Percentiles rank a stretch among this genome's conserved stretches.
These are phyloP conservation scores for Hyles euphorbiae DNA, from an alignment of 1,140 invertebrate genomes.

Conservation along the genomic window DNA sequence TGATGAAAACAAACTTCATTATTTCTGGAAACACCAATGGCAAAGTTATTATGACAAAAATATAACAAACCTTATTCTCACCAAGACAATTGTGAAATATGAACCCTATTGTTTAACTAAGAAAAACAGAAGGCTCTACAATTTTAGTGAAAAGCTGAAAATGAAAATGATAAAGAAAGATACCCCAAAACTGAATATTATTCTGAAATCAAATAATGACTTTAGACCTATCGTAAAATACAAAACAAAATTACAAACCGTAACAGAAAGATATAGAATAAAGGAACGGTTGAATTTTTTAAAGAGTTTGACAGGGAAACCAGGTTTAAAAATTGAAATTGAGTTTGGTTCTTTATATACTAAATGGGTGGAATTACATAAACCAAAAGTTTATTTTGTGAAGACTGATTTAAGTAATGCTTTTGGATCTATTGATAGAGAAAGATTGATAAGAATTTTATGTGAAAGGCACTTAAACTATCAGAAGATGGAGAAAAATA, in stretches of 20 bases:
- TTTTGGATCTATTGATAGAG: constrained; percentile 65
- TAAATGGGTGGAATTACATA: constrained; percentile 48
- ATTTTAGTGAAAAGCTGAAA: constrained; percentile 28
- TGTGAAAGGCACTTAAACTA: constrained; percentile 40
- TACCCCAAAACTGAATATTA: constrained; percentile 61
- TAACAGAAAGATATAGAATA: constrained; percentile 47
- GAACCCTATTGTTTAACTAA: constrained; percentile 40
- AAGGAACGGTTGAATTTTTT: constrained; percentile 52
- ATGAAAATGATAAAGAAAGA: constrained; percentile 45
- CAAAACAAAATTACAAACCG: constrained; percentile 42
- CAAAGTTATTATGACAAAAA: constrained; percentile 64
- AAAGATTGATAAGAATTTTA: constrained; percentile 50
- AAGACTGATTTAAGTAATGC: constrained; percentile 70
- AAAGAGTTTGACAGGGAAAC: constrained; percentile 38
- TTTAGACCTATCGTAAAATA: constrained; percentile 64
- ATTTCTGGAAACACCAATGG: constrained; percentile 65
- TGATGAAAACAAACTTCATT: constrained; percentile 68
- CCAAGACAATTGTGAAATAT: constrained; percentile 44
- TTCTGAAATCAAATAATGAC: constrained; percentile 61
- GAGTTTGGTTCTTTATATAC: constrained; percentile 39
- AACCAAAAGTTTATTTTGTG: constrained; percentile 68
- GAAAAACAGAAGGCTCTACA: constrained; percentile 36
- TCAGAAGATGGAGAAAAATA: constrained; percentile 42
- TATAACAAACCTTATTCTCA: constrained; percentile 43
- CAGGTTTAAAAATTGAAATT: constrained; percentile 38